Conservation (phyloP, 2,797 vertebrate genomes). For the Sciaenops ocellatus region DNA sequence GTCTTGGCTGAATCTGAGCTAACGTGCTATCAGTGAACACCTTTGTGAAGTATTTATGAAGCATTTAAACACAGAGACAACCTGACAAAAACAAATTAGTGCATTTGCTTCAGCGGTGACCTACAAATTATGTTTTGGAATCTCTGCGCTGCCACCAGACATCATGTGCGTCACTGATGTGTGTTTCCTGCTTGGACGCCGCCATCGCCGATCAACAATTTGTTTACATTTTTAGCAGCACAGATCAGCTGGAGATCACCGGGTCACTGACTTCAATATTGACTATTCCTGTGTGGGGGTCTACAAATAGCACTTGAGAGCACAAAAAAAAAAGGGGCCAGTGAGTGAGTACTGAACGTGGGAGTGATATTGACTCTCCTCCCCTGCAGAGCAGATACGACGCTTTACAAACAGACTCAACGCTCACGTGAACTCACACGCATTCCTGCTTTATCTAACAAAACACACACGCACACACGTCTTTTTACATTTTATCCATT, state of each 20-base stretch:
- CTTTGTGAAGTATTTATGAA: neutral
- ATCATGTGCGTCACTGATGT: neutral
- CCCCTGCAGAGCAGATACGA: conserved; percentile 10
- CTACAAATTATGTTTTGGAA: conserved; percentile 25
- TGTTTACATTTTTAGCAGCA: conserved; percentile 14
- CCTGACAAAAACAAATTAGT: neutral
- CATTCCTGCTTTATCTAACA: neutral
- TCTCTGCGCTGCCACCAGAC: neutral
- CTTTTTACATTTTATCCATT: conserved; percentile 2
- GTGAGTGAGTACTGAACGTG: neutral
- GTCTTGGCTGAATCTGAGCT: too few relatives aligned
- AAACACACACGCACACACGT: neutral
- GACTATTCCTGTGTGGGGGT: neutral
- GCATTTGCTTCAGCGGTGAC: neutral
- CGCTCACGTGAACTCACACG: conserved; percentile 23
- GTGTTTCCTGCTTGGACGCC: conserved; percentile 3
- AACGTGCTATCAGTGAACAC: neutral
- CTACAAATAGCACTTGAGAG: conserved; percentile 30
- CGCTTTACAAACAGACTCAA: neutral
- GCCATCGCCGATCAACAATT: fast-evolving
- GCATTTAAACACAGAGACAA: neutral
- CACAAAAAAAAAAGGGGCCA: conserved; percentile 10
- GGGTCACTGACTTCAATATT: conserved; percentile 31
- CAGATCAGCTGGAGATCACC: conserved; percentile 9
- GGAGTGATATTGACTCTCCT: neutral